A percentile compares a stretch with the other conserved stretches of the same genome.
Evolutionary conservation across 2,888 invertebrate species (phyloP).

Genomic region (Anodontia alba): DNA sequence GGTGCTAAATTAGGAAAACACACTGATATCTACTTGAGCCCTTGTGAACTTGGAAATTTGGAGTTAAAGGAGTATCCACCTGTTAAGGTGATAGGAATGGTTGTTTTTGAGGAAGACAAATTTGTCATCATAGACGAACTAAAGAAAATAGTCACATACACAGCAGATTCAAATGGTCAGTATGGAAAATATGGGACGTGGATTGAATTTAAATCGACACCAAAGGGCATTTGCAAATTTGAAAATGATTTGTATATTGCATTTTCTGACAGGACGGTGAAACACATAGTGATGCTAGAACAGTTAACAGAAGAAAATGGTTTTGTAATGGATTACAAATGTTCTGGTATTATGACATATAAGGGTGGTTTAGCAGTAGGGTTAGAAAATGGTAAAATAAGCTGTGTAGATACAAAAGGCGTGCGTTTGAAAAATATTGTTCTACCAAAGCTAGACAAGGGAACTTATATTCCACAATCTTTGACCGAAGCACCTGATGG

Average conservation of each 20-base stretch:
- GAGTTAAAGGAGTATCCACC: background rate
- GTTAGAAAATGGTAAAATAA: background rate
- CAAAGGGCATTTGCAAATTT: background rate
- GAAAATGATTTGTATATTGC: background rate
- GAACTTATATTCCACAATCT: background rate
- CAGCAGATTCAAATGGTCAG: background rate
- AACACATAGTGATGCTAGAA: background rate
- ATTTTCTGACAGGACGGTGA: background rate
- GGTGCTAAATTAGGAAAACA: background rate
- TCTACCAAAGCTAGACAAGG: background rate
- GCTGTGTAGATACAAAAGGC: background rate
- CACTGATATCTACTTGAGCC: background rate
- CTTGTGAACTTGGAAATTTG: background rate
- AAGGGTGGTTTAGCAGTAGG: background rate
- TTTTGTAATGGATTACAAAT: slow-evolving; percentile 6
- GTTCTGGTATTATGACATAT: background rate
- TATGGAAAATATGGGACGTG: background rate
- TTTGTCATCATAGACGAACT: background rate
- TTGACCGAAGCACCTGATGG: background rate
- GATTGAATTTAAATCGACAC: background rate
- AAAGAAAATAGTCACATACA: slow-evolving; percentile 1
- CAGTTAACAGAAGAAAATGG: background rate
- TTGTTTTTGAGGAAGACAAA: background rate
- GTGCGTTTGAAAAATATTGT: background rate
- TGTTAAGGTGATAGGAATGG: background rate